Evolutionary conservation across 2,113 vertebrate genomes (phyloP).

Genomic region (Gallinago paraguaiae): DNA sequence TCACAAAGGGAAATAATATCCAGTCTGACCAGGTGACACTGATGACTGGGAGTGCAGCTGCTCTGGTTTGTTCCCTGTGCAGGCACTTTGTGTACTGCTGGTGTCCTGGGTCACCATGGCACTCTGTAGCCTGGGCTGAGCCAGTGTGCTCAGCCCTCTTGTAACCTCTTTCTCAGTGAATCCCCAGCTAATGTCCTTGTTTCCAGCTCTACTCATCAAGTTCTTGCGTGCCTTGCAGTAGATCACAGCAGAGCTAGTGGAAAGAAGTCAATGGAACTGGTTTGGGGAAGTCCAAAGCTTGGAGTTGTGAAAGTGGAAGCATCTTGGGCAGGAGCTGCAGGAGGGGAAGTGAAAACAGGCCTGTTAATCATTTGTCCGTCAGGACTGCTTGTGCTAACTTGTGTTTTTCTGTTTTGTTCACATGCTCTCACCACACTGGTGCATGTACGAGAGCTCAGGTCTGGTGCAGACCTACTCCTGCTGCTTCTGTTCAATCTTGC

Average conservation of each 20-base stretch:
- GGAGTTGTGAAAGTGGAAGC: conserved; percentile 10
- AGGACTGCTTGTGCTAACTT: background rate
- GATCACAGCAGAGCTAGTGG: too few species aligned
- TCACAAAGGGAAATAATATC: background rate
- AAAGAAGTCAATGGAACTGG: background rate
- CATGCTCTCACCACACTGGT: background rate
- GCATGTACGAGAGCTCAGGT: background rate
- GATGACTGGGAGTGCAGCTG: background rate
- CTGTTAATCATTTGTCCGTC: background rate
- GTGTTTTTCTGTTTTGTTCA: background rate
- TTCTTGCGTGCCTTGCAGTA: background rate
- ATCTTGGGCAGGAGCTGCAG: background rate
- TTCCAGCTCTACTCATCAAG: background rate
- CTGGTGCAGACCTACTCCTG: background rate
- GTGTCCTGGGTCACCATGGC: background rate
- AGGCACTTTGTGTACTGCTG: background rate
- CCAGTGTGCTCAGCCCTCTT: background rate
- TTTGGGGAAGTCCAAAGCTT: background rate
- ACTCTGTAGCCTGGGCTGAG: background rate
- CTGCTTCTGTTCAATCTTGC: background rate
- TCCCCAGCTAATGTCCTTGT: background rate
- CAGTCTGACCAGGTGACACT: background rate
- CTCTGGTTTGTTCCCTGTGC: background rate
- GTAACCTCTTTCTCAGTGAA: background rate
- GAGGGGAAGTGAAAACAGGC: conserved; percentile 30